Evolutionary conservation across 2,797 vertebrate species (phyloP), one percentile per base, ranked within the genome.

Genomic region (Rhabdomys pumilio): DNA sequence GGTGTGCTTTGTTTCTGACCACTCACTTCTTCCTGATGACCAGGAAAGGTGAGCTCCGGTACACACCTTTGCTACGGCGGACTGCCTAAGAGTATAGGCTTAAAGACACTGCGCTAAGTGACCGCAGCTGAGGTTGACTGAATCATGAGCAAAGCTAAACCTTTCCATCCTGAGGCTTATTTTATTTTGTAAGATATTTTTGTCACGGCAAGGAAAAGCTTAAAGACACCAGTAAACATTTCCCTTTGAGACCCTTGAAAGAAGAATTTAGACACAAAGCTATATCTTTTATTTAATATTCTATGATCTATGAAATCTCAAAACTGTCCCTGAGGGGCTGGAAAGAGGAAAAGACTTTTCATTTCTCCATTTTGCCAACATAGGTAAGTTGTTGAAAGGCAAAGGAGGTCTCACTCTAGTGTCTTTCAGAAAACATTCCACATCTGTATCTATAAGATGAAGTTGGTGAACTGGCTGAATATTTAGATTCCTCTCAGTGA

Each of bases 221-320:
- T 19, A 77, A 77, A 65, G 31, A 17, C 14, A 63, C 20, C 29
- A 47, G 50, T 41, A 89, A 57, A 57, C 20, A 50, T 90, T 81
- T 55, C 0, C 59, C 77, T 93, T 72, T 47, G 53, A 97, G 85
- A 84, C 75, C 34, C 44, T 90, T 92, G 29, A 90, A 92, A 88
- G 76, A 93, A 81, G 22, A 93, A 47, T 31, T 10, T 59, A 87
- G 80, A 61, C 10, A 82, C 59, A 22, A 85, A 88, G 85, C 31
- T 84, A 44, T 50, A 22, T 2, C 11, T 93, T 90, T 76, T 84
- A 90, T 90, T 91, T 87, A 81, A 55, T 93, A 12, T 50, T 22
- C 3, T 80, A 55, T 44, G 55, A 94, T 31, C 59, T 31, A 5
- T 61, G 26, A 91, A 57, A 67, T 80, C 41, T 95, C 41, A 3